Evolutionary conservation across 2,888 invertebrate species (phyloP).

Genomic region (Drosophila setosimentum): DNA sequence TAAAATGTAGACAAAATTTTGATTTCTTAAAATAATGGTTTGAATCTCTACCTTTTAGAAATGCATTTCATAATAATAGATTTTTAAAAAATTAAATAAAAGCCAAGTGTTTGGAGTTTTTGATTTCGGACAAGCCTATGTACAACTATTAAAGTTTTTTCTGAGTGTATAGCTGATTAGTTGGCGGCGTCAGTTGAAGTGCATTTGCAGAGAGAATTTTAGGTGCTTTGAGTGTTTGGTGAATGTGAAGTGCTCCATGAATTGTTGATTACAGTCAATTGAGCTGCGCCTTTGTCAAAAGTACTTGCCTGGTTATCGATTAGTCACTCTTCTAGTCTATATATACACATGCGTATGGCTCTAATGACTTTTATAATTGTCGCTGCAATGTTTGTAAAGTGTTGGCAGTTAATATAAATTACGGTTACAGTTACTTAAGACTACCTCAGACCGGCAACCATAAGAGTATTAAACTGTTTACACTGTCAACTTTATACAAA

Average conservation of each 20-base stretch:
- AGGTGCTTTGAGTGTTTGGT: conserved; percentile 18
- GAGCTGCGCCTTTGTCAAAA: conserved; percentile 2
- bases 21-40: too few relatives aligned
- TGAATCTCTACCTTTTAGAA: too few relatives aligned
- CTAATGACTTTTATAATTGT: conserved; percentile 66
- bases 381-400: conserved; percentile 65
- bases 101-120: too few relatives aligned
- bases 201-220: conserved; percentile 30
- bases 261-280: conserved; percentile 43
- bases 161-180: conserved; percentile 43
- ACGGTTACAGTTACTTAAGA: conserved; percentile 24
- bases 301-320: conserved; percentile 56
- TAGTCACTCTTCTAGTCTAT: conserved; percentile 25
- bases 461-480: conserved; percentile 54
- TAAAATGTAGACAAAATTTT: background rate
- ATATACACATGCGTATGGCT: conserved; percentile 20
- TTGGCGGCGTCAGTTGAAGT: conserved; percentile 50
- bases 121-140: too few relatives aligned
- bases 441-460: conserved; percentile 11
- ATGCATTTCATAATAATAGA: too few relatives aligned
- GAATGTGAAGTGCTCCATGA: conserved; percentile 52
- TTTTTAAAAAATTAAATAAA: too few relatives aligned
- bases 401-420: conserved; percentile 62
- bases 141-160: too few relatives aligned
- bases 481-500: conserved; percentile 42